These are phyloP conservation scores for Reticulitermes lucifugus DNA, from an alignment of 2,888 invertebrate genomes.

Conservation along the genomic window DNA sequence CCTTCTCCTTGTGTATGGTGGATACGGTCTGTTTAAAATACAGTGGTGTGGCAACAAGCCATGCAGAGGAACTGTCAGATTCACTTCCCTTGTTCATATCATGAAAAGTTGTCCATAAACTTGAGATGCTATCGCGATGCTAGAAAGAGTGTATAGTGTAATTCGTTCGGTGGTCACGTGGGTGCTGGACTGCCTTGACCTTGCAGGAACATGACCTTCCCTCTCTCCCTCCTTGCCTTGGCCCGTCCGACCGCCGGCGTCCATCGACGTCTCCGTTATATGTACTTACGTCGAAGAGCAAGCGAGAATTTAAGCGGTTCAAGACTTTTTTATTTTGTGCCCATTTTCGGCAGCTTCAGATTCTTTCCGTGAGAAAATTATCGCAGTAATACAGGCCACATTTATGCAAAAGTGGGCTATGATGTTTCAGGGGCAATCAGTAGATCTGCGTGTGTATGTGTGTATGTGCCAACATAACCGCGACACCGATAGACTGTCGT, in stretches of 20 bases:
- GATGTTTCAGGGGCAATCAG: too few species aligned
- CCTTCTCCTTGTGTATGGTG: too few species aligned
- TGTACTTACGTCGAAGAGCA: neutral
- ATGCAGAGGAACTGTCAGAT: neutral
- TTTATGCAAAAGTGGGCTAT: too few species aligned
- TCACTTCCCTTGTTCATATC: neutral
- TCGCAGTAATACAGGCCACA: neutral
- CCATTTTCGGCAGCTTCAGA: too few species aligned
- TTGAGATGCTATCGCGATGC: neutral
- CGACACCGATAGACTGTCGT: too few species aligned
- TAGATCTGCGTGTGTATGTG: too few species aligned
- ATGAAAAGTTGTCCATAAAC: neutral
- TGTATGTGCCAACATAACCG: too few species aligned
- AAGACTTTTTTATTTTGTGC: neutral
- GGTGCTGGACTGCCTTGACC: slow-evolving; percentile 23
- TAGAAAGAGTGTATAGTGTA: neutral
- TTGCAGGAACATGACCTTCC: slow-evolving; percentile 28
- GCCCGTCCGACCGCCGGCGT: neutral
- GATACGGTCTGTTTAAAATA: too few species aligned
- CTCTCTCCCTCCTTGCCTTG: neutral
- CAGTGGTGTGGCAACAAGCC: too few species aligned
- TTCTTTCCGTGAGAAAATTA: neutral
- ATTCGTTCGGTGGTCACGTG: neutral
- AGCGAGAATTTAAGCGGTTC: neutral
- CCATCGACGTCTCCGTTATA: neutral